Conservation (phyloP, 2,113 vertebrate species). For the Melanocharis versteri region DNA sequence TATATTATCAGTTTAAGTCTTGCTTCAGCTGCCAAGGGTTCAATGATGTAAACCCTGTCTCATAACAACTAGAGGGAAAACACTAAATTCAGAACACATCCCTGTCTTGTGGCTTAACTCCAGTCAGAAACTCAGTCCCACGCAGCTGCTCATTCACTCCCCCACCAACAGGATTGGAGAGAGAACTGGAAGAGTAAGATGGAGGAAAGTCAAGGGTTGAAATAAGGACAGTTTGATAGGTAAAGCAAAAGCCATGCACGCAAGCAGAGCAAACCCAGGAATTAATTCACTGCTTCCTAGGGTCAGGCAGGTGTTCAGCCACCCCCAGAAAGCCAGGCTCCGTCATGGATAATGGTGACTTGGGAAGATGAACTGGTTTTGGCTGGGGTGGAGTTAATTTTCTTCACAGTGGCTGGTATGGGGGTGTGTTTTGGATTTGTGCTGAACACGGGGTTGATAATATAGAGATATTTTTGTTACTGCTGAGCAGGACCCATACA, state of each 20-base stretch:
- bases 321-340: neutral
- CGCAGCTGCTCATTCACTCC: accelerated
- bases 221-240: neutral
- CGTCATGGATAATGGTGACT: too few species aligned
- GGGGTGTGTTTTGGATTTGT: neutral
- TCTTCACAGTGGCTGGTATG: neutral
- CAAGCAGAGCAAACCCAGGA: neutral
- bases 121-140: neutral
- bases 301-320: neutral
- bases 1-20: neutral
- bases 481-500: neutral
- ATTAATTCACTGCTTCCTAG: neutral
- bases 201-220: neutral
- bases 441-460: neutral
- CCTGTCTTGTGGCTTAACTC: neutral
- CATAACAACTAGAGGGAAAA: neutral
- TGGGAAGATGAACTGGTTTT: neutral
- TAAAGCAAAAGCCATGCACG: neutral
- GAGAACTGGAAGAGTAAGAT: neutral
- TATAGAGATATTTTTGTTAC: neutral
- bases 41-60: neutral
- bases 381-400: neutral
- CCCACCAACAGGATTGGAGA: neutral
- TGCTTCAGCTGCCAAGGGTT: neutral
- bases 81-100: conserved; percentile 4